phyloP scores from a whole-genome alignment of 2,888 invertebrate species.

The Tenthredo mesomela region DNA sequence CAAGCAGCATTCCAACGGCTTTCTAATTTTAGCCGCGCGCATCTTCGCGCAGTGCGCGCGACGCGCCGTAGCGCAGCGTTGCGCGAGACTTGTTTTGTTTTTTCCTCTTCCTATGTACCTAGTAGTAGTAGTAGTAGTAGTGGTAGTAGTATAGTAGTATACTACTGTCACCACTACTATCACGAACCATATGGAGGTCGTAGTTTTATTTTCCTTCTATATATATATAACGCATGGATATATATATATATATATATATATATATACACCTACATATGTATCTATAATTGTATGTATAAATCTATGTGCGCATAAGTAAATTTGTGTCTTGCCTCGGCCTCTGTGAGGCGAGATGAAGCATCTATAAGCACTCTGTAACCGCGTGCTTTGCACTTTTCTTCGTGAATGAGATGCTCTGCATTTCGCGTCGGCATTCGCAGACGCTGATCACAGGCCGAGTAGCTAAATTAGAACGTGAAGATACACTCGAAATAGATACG shows the following conservation, averaged over 20 bases:
- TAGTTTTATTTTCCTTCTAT: conserved; percentile 41
- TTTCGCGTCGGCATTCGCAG: conserved; percentile 68
- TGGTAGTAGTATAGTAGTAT: too few species aligned
- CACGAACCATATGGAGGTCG: neutral
- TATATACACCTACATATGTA: too few species aligned
- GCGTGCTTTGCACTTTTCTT: conserved; percentile 65
- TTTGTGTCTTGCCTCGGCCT: conserved; percentile 9
- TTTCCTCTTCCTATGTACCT: conserved; percentile 39
- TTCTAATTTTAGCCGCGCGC: conserved; percentile 72
- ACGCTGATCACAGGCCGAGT: conserved; percentile 69
- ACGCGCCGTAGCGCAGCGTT: conserved; percentile 3
- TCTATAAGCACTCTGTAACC: conserved; percentile 16
- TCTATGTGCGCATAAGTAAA: neutral
- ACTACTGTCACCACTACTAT: neutral
- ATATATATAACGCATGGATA: neutral
- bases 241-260: too few species aligned
- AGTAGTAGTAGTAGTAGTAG: neutral
- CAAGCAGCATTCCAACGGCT: conserved; percentile 71
- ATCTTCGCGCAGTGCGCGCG: conserved; percentile 56
- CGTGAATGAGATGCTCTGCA: conserved; percentile 77
- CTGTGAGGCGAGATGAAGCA: neutral
- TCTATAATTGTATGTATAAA: neutral
- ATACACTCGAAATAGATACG: conserved; percentile 14
- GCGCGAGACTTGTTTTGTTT: conserved; percentile 17
- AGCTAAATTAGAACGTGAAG: neutral